Base-by-base conservation (phyloP, 92 coral and sea anemone species). In the Epizoanthus rinbou region DNA sequence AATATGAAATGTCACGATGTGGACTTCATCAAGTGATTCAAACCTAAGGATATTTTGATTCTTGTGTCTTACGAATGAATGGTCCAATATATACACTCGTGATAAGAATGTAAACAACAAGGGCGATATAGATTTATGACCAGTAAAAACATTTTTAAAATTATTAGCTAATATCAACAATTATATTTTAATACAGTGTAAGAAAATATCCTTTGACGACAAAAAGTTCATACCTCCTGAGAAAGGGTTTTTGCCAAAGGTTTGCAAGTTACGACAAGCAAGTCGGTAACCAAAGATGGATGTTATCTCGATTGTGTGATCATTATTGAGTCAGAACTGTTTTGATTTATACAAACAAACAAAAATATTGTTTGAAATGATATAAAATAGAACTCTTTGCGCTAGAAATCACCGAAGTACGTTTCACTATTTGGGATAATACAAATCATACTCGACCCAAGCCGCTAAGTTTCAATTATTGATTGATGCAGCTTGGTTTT, bases 71-170 rank as follows among this genome's bases (percentile, higher is more conserved):
- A 37, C 37, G 45, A 3, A 21, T 59, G 64, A 21, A 33, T 33
- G n/a, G n/a, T 3, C 73, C 2, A 35, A 5, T 18, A 67, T 16
- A 67, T 9, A 13, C 73, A 67, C 11, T 16, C 22, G 28, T 33
- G 73, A 67, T 19, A 67, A 25, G 73, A 67, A 33, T 33, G 72
- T 67, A 33, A 67, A 67, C 73, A 67, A 67, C 17, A 31, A 7
- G 11, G 21, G 73, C 31, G 45, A 67, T 33, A 67, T 33, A 41
- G 47, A 37, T 43, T 15, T 31, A 9, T n/a, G 25, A 35, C 54
- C 0, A 50, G 54, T 11, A 50, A 50, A 10, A 11, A 11, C 16
- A 50, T 50, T 50, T 50, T 9, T 6, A 50, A 50, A 10, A 50
- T 50, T 9, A 50, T 50, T 50, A 28, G 47, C 39, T 41, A 67